Evolutionary conservation across 2,113 vertebrate genomes (phyloP), one percentile per base, ranked within the genome.

Genomic region (Tichodroma muraria): DNA sequence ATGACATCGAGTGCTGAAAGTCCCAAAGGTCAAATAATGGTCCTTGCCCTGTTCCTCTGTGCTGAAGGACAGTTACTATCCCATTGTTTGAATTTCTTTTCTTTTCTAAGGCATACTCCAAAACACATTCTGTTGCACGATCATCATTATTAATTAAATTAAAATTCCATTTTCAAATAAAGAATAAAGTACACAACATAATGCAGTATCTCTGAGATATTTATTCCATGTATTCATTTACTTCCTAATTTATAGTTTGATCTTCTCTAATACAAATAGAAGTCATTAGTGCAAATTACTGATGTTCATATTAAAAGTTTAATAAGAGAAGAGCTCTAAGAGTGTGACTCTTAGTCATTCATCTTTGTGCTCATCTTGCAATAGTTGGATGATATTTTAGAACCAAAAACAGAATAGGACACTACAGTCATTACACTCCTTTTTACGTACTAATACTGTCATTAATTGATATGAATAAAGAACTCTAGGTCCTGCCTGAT

Each of bases 281-380:
- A 94, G 42, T 78, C 44, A 93, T 80, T 84, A 95, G 42, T 65
- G 54, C 19, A 89, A 95, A 94, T 86, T 90, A 87, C 56, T 90
- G 81, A 91, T 82, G 64, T 52, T 89, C 80, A 92, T 93, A 88
- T 64, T 82, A 79, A 93, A 94, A 88, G 23, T 80, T 89, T 88
- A 91, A 80, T 77, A 82, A 83, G n/a, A 84, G 33, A 88, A 92
- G 53, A 80, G 40, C 42, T 91, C 94, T 50, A 64, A 85, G 50
- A 54, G 54, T 53, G 59, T 91, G 69, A 94, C 68, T 90, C 85
- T 79, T 63, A 94, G 73, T 81, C 80, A 60, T 54, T 76, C 53
- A 78, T 15, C 56, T 77, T 45, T 40, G 28, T 64, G 30, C 50
- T 84, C 61, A 33, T 65, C 49, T 80, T 88, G 52, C 64, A 91